phyloP scores from a whole-genome alignment of 1,140 invertebrate genomes.

The Archivesica marissinica region DNA sequence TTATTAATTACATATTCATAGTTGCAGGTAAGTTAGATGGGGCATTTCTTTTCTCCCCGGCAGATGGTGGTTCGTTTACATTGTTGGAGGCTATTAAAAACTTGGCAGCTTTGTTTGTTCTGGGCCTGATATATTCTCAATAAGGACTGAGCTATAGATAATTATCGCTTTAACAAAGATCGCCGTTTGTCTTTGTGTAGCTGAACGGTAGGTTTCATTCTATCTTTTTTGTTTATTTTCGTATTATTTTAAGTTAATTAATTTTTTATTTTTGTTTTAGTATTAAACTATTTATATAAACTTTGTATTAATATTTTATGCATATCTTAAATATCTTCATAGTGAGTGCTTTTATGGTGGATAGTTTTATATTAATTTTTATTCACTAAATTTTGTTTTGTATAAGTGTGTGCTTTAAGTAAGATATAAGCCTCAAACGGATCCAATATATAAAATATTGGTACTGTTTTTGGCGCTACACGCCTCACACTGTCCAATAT shows the following conservation, averaged over 20 bases:
- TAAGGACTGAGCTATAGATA: constrained; percentile 12
- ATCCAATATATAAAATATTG: too few relatives aligned
- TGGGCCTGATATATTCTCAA: constrained; percentile 36
- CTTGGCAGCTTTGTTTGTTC: constrained; percentile 42
- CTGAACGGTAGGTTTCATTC: background rate
- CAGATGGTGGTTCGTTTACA: constrained; percentile 53
- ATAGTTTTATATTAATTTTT: too few relatives aligned
- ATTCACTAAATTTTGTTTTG: too few relatives aligned
- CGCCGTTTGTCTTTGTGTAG: background rate
- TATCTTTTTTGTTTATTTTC: background rate
- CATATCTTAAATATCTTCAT: too few relatives aligned
- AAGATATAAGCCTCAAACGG: too few relatives aligned
- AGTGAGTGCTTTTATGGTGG: too few relatives aligned
- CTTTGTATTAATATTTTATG: too few relatives aligned
- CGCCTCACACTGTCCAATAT: too few relatives aligned
- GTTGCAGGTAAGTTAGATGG: constrained; percentile 47
- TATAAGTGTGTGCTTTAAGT: too few relatives aligned
- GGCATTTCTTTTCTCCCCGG: constrained; percentile 4
- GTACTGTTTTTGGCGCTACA: too few relatives aligned
- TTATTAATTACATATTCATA: constrained; percentile 60
- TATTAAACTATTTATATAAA: too few relatives aligned
- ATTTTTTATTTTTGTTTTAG: background rate
- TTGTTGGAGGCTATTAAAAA: constrained; percentile 34
- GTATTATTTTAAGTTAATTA: too few relatives aligned
- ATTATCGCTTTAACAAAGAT: constrained; percentile 16